These are phyloP conservation scores for Bettongia penicillata DNA, from an alignment of 2,113 vertebrate species.

Conservation along the genomic window DNA sequence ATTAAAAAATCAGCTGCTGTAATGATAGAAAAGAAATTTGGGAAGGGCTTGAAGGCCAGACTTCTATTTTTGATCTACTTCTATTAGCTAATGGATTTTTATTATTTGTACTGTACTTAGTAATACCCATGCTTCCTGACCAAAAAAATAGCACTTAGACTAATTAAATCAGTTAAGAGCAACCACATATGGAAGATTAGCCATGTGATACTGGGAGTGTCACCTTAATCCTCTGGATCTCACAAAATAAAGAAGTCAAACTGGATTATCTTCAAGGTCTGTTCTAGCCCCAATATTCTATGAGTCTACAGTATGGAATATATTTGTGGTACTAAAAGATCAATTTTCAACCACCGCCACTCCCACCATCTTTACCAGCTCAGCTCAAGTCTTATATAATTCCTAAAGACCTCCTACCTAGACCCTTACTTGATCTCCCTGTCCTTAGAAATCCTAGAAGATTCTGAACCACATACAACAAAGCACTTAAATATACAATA, in stretches of 20 bases:
- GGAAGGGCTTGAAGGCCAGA: neutral
- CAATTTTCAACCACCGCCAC: neutral
- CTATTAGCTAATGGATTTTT: neutral
- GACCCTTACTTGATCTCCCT: neutral
- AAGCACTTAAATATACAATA: neutral
- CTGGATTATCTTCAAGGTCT: neutral
- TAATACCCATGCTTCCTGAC: rapidly evolving
- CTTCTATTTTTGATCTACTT: rapidly evolving
- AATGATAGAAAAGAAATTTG: neutral
- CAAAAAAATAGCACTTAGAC: neutral
- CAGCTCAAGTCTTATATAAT: neutral
- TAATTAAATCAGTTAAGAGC: neutral
- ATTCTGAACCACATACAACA: neutral
- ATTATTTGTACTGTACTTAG: rapidly evolving
- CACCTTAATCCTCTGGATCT: neutral
- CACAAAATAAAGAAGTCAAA: neutral
- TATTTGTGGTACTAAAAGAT: neutral
- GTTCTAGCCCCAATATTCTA: neutral
- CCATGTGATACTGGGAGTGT: neutral
- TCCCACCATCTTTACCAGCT: neutral
- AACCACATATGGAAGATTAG: neutral
- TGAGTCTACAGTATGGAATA: neutral
- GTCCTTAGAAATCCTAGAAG: no score
- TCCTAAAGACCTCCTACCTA: neutral
- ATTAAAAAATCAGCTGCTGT: neutral